Base-by-base conservation (phyloP, 2,888 invertebrate genomes). In the Iphiclides podalirius region DNA sequence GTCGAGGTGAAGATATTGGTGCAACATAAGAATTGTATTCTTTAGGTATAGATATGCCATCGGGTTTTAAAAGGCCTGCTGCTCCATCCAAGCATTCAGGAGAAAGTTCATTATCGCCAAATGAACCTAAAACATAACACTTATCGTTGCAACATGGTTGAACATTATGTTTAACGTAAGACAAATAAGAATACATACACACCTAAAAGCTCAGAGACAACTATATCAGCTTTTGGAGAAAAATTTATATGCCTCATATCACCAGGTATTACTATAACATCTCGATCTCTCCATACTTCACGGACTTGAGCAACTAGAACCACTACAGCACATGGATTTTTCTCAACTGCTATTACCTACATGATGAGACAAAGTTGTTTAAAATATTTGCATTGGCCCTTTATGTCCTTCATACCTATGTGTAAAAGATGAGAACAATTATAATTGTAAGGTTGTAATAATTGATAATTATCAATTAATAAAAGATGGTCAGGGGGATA, bases 1-100 rank as follows among this genome's bases (percentile, higher is more conserved):
- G 84, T 64, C 96, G 94, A 0, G 95, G 91, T 0, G 98, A 97
- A 75, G 97, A 97, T n/a, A 99, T 90, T 0, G 99, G 99, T 46
- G 95, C 94, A 28, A 98, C 90, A 75, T 94, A 97, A 0, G 98
- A 99, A 0, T 94, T 96, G 67, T 99, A 99, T 51, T 75, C 63
- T 49, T 66, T 85, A 0, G 99, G 99, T 78, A 99, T 98, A 65
- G 96, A 97, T 57, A 98, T 93, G 13, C 98, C 98, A 71, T 93
- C 94, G 14, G 93, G 90, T 85, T 94, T 94, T 3, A 98, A 84
- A 58, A 97, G 93, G 31, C 94, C 92, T 63, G 97, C 95, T 1
- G 97, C 98, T 1, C 98, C 98, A 80, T 98, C 98, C 41, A 99
- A 90, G 78, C 98, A 99, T 80, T 99, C 99, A 0, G 99, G 99